A percentile compares a stretch with the other conserved stretches of the same genome.
These are phyloP conservation scores for Zeugodacus cucurbitae DNA, from an alignment of 1,140 invertebrate species.

Conservation along the genomic window DNA sequence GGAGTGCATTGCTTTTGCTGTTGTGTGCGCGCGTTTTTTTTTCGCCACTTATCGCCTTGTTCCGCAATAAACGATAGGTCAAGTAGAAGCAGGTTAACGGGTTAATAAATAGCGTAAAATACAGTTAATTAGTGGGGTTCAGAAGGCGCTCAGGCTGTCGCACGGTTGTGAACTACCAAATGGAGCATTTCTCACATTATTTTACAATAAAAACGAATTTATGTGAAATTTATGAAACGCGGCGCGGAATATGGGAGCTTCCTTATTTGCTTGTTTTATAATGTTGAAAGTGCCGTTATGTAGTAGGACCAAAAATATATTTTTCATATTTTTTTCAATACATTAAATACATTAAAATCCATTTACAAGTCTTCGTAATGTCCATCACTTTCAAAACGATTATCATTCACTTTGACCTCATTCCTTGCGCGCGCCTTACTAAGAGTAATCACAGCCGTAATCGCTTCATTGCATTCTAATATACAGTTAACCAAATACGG, in stretches of 20 bases:
- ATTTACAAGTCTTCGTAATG: neutral
- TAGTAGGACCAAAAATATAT: too few species aligned
- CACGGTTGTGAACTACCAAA: neutral
- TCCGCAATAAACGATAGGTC: slow-evolving; percentile 4
- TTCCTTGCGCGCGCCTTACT: neutral
- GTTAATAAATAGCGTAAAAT: neutral
- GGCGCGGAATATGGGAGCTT: too few species aligned
- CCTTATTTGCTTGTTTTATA: too few species aligned
- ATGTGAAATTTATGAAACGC: neutral
- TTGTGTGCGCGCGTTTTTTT: too few species aligned
- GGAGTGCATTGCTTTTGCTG: too few species aligned
- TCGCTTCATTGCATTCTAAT: neutral
- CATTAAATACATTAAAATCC: too few species aligned
- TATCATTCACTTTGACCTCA: neutral
- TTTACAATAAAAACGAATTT: neutral
- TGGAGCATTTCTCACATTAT: neutral
- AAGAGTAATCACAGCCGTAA: neutral
- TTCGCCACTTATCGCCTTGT: neutral
- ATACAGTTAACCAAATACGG: neutral
- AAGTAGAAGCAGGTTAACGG: neutral
- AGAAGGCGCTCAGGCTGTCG: too few species aligned
- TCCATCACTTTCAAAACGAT: neutral
- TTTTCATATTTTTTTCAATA: too few species aligned
- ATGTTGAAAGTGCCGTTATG: too few species aligned
- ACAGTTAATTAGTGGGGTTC: neutral